Percentiles rank a stretch among this genome's conserved stretches.
These are phyloP conservation scores for Heliconius congener DNA, from an alignment of 1,140 invertebrate species.

Conservation along the genomic window DNA sequence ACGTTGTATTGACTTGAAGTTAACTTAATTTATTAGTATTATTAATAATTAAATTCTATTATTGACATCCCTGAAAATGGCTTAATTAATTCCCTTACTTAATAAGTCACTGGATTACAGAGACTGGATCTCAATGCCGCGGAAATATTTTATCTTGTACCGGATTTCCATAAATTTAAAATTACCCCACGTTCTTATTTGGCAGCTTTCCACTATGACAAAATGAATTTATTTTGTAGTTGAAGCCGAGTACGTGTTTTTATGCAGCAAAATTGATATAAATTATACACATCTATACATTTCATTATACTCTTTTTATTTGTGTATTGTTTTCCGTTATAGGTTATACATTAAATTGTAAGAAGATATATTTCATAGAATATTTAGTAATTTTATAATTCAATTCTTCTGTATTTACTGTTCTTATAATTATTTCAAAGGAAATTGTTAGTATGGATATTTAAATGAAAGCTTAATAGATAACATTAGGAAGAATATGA, in stretches of 20 bases:
- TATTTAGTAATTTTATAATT: too few relatives aligned
- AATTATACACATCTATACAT: neutral
- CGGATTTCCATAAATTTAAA: slow-evolving; percentile 73
- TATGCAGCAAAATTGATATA: neutral
- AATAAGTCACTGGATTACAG: slow-evolving; percentile 42
- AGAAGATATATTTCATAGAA: too few relatives aligned
- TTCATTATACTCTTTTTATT: neutral
- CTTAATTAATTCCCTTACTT: slow-evolving; percentile 44
- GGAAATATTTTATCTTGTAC: slow-evolving; percentile 63
- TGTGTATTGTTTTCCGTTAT: neutral
- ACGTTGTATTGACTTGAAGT: too few relatives aligned
- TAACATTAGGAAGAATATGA: too few relatives aligned
- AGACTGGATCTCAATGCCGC: slow-evolving; percentile 42
- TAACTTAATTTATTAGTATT: too few relatives aligned
- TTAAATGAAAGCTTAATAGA: too few relatives aligned
- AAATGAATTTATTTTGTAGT: slow-evolving; percentile 48
- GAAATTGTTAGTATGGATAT: too few relatives aligned
- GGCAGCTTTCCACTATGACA: slow-evolving; percentile 67
- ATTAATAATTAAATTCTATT: neutral
- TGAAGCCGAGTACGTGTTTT: slow-evolving; percentile 8
- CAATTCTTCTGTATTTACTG: too few relatives aligned
- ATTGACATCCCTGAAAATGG: neutral
- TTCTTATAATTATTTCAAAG: too few relatives aligned
- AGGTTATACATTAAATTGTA: neutral
- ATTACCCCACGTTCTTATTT: slow-evolving; percentile 59